Evolutionary conservation across 2,797 vertebrate genomes (phyloP), one percentile per base, ranked within the genome.

Genomic region (Phoxinus dragarum): DNA sequence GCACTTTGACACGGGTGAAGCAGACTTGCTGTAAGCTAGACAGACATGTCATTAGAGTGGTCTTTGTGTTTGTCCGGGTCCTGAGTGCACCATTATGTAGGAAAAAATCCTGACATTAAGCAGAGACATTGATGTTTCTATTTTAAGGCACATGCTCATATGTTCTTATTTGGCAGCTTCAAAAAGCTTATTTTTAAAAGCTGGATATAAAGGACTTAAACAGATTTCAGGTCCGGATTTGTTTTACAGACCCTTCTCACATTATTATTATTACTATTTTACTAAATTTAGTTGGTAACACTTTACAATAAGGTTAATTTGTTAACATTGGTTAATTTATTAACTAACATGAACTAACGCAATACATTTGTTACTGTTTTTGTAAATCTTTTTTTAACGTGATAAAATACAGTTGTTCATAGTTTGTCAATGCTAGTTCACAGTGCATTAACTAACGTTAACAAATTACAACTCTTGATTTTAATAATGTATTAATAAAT

Each of bases 11-110:
- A 67, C 42, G 78, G 42, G 44, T n/a, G 78, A 68, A 80, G 78
- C 31, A 36, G 42, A 52, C 42, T 49, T 52, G 31, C 42, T 49
- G 61, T 68, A 67, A 80, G 78, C 78, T 80, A 80, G 78, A 80
- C 61, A 80, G 78, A 36, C 78, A 68, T 49, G 64, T 68, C 78
- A 80, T 80, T 68, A 80, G 42, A 36, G 42, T 68, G 78, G 19
- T 38, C 42, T 68, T 68, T 80, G 42, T 67, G 19, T 52, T 80
- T 23, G 31, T 80, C 64, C 11, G 19, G 31, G 78, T 80, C 61
- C 78, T 80, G 44, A n/a, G 78, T 67, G 17, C 61, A 49, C 2
- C 11, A 36, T 52, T 47, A 59, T 16, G 36, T 40, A 36, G 10
- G 31, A 75, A 27, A 49, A 21, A 2, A 0, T 12, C 21, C 52